Base-by-base conservation (phyloP, 1,140 invertebrate species). In the Bilobella aurantiaca region DNA sequence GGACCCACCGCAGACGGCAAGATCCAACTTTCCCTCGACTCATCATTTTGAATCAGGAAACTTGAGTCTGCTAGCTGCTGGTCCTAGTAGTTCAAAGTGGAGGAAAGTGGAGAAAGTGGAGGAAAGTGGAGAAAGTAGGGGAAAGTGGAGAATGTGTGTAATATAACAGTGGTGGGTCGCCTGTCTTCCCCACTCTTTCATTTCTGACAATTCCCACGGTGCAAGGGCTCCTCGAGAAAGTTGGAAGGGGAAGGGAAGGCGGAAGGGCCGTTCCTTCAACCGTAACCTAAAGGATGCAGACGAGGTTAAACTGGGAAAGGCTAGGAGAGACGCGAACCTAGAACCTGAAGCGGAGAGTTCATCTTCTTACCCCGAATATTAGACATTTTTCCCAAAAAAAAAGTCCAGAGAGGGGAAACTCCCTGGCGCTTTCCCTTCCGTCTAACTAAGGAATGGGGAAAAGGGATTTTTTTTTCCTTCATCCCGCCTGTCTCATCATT, bases 131-230 rank as follows among this genome's bases (percentile, higher is more conserved):
- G 34, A 42, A 42, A 42, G 34, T 42, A n/a, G n/a, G n/a, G n/a
- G 37, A 42, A 42, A 42, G 8, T n/a, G 37, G 37, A 42, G 37
- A n/a, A 12, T 42, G 8, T 42, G 8, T n/a, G 37, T 42, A 42
- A 12, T n/a, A n/a, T n/a, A 18, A 8, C 23, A 53, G 23, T 53
- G 23, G 49, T 23, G 23, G 49, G 49, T 53, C 49, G 14, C 49
- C 49, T 53, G 49, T 53, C 49, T 53, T 53, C 49, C 25, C 49
- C 49, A 53, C 49, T 53, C 49, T 53, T 23, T 53, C 23, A 53
- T 53, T 53, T 53, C 49, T 53, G 49, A 53, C 49, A 53, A 53
- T 53, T 53, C 49, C 49, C 49, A 53, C 49, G 49, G 49, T 53
- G 49, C 14, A 14, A 23, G 49, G 12, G 5, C 21, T 53, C 12